Percentiles rank a stretch among this genome's conserved stretches.
phyloP scores from a whole-genome alignment of 2,113 vertebrate species.

The Bujurquina vittata region DNA sequence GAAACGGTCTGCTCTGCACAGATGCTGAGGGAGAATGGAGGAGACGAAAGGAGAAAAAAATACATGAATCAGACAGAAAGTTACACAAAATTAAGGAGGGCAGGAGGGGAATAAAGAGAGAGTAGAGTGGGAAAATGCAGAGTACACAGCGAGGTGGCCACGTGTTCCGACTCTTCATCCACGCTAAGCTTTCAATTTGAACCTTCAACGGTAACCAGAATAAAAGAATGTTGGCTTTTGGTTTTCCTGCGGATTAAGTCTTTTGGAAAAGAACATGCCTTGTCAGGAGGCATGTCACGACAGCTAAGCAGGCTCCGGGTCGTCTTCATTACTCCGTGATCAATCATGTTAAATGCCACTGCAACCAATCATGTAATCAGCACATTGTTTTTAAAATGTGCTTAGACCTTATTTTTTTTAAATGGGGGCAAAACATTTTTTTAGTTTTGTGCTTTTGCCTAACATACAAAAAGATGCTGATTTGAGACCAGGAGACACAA shows the following conservation, averaged over 20 bases:
- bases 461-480: not conserved
- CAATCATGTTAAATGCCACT: not conserved
- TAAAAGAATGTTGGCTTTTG: not conserved
- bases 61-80: not conserved
- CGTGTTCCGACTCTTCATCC: not conserved
- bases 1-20: slow-evolving; percentile 38
- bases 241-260: not conserved
- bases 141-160: not conserved
- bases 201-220: not conserved
- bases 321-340: not conserved
- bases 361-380: not conserved
- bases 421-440: not conserved
- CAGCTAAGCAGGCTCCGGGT: not conserved
- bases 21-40: not conserved
- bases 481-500: not conserved
- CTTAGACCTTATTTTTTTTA: not conserved
- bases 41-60: not conserved
- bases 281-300: not conserved
- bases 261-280: not conserved
- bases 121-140: not conserved
- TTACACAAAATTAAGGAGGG: not conserved
- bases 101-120: not conserved
- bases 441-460: not conserved
- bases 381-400: not conserved
- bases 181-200: not conserved